These are phyloP conservation scores for Uropsilus gracilis DNA, from an alignment of 2,113 vertebrate genomes.

Conservation along the genomic window DNA sequence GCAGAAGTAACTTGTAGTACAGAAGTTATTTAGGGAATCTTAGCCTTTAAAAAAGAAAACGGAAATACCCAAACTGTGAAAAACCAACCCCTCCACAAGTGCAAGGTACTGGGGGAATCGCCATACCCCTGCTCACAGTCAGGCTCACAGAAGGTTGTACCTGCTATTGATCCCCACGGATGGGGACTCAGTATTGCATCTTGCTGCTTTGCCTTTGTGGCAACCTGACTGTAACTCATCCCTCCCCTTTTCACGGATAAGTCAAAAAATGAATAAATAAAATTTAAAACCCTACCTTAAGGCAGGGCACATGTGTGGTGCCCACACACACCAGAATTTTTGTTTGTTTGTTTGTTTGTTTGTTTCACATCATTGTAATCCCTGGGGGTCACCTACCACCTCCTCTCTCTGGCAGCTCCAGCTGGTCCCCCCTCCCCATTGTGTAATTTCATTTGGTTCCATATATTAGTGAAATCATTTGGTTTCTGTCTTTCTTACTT, in stretches of 20 bases:
- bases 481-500: too few relatives aligned
- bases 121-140: background rate
- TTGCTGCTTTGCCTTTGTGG: background rate
- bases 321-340: background rate
- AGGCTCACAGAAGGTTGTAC: too few relatives aligned
- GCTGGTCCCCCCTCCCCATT: too few relatives aligned
- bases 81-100: background rate
- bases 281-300: background rate
- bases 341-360: too few relatives aligned
- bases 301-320: background rate
- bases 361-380: too few relatives aligned
- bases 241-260: constrained; percentile 4
- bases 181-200: background rate
- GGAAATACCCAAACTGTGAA: background rate
- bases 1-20: background rate
- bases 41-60: background rate
- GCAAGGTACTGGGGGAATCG: background rate
- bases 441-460: too few relatives aligned
- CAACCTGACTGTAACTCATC: background rate
- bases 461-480: too few relatives aligned
- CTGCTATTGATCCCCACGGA: background rate
- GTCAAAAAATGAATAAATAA: background rate
- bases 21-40: background rate
- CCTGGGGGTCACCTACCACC: too few relatives aligned
- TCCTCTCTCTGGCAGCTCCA: too few relatives aligned